Conservation (phyloP, 2,888 invertebrate genomes). For the Xylocampa areola region DNA sequence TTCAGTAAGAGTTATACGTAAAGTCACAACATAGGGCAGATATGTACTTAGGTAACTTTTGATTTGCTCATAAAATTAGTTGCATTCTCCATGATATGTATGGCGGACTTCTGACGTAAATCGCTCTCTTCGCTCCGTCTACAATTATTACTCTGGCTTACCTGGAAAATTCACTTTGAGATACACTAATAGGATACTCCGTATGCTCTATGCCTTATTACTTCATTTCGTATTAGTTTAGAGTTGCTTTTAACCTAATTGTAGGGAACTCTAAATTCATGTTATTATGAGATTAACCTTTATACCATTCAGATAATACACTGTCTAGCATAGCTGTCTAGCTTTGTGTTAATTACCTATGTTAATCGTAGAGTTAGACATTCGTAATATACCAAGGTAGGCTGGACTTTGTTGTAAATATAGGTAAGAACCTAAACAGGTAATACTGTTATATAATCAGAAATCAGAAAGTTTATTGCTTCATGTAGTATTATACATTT, state of each 20-base stretch:
- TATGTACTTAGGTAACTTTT: constrained; percentile 20
- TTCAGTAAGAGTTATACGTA: constrained; percentile 2
- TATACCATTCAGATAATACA: too few relatives aligned
- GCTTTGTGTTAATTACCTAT: too few relatives aligned
- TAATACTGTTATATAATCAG: too few relatives aligned
- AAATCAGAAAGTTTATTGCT: too few relatives aligned
- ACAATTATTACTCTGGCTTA: constrained; percentile 41
- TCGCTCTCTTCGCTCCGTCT: constrained; percentile 9
- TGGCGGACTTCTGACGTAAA: constrained; percentile 30
- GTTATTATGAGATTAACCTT: constrained; percentile 3
- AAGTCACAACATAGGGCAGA: constrained; percentile 5
- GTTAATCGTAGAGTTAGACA: too few relatives aligned
- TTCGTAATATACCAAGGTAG: too few relatives aligned
- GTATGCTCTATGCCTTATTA: constrained; percentile 1
- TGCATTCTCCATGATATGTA: constrained; percentile 39
- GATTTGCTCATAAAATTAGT: constrained; percentile 43
- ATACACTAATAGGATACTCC: constrained; percentile 32
- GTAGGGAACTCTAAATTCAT: background rate
- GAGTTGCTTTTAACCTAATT: constrained; percentile 8
- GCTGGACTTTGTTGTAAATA: too few relatives aligned
- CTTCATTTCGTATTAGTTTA: constrained; percentile 15
- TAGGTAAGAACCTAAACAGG: too few relatives aligned
- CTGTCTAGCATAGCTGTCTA: too few relatives aligned
- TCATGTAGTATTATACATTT: too few relatives aligned
- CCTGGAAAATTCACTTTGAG: constrained; percentile 30